Conservation (phyloP, 2,113 vertebrate species). For the Dicentrarchus labrax region DNA sequence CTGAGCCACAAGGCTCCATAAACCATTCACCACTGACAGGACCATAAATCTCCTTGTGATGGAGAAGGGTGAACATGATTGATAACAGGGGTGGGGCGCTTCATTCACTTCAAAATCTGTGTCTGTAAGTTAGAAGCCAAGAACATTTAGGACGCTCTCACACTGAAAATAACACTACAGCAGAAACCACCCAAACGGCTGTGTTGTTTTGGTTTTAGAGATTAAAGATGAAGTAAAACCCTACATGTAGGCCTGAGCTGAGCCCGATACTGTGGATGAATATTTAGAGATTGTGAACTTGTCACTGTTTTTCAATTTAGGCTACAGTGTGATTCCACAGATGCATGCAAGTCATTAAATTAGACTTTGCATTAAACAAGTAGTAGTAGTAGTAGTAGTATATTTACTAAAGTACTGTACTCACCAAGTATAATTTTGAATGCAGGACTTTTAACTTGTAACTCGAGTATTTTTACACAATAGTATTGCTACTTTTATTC, state of each 20-base stretch:
- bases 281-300: not conserved
- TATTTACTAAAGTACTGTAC: not conserved
- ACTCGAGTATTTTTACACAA: no score
- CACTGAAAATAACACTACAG: not conserved
- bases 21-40: conserved; percentile 45
- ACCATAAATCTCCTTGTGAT: conserved; percentile 33
- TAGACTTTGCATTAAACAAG: not conserved
- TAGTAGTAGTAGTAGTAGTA: no score
- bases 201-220: not conserved
- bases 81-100: conserved; percentile 10
- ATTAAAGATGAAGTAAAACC: not conserved
- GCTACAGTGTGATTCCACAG: no score
- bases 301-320: no score
- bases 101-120: conserved; percentile 2
- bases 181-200: not conserved
- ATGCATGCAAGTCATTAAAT: not conserved
- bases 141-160: not conserved
- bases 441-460: no score
- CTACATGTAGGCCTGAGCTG: not conserved
- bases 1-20: conserved; percentile 44
- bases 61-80: conserved; percentile 22
- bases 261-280: not conserved
- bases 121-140: not conserved
- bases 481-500: no score
- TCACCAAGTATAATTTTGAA: no score